These are phyloP conservation scores for Cromileptes altivelis DNA, from an alignment of 2,113 vertebrate species.

Conservation along the genomic window DNA sequence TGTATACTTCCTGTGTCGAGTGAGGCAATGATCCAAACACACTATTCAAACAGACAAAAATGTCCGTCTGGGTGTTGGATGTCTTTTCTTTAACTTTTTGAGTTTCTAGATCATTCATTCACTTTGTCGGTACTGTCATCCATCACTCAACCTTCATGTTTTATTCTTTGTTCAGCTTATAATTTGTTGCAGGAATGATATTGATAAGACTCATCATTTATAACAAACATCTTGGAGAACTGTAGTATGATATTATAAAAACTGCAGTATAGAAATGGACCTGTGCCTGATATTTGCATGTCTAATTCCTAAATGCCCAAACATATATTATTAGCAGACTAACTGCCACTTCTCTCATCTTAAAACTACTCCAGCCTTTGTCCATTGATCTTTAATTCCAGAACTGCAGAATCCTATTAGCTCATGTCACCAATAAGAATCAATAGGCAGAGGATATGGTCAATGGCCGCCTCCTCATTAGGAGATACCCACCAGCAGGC, in stretches of 20 bases:
- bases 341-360: neutral
- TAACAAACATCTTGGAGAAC: neutral
- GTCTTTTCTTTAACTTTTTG: neutral
- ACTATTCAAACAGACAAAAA: constrained; percentile 18
- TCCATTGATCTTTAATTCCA: constrained; percentile 68
- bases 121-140: neutral
- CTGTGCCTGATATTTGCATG: neutral
- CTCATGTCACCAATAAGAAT: constrained; percentile 69
- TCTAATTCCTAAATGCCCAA: constrained; percentile 27
- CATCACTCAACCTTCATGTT: neutral
- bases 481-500: constrained; percentile 75
- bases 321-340: constrained; percentile 35
- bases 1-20: constrained; percentile 12
- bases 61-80: neutral
- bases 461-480: constrained; percentile 76
- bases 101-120: neutral
- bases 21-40: constrained; percentile 36
- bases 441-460: constrained; percentile 71
- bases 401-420: constrained; percentile 72
- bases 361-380: constrained; percentile 45
- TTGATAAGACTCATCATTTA: neutral
- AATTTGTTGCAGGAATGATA: neutral
- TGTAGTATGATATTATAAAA: neutral
- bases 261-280: neutral
- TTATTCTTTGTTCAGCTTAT: neutral